Evolutionary conservation across 1,140 invertebrate genomes (phyloP).

Genomic region (Frieseomelitta varia): DNA sequence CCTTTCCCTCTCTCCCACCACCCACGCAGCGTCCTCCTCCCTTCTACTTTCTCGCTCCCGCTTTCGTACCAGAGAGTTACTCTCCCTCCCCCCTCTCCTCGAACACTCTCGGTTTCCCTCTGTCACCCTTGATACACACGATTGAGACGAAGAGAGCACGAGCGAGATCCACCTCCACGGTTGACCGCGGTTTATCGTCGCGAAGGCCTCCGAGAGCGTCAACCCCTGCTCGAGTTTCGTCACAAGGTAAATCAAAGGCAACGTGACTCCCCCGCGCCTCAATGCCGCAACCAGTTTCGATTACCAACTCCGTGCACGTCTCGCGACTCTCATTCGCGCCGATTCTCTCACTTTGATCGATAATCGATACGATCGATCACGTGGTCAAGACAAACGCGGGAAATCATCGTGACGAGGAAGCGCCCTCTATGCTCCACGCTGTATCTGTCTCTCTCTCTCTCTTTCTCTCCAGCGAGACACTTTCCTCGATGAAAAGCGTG

Average conservation of each 20-base stretch:
- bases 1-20: constrained; percentile 65
- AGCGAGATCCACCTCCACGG: constrained; percentile 44
- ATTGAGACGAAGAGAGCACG: constrained; percentile 27
- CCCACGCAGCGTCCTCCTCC: constrained; percentile 61
- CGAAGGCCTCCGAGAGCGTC: constrained; percentile 57
- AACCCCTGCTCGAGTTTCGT: constrained; percentile 52
- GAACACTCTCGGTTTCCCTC: constrained; percentile 57
- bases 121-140: constrained; percentile 53
- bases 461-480: neutral
- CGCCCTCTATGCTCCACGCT: neutral
- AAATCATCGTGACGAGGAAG: neutral
- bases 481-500: constrained; percentile 14
- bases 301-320: neutral
- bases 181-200: constrained; percentile 47
- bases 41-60: constrained; percentile 66
- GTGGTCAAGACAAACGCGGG: constrained; percentile 26
- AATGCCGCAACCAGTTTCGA: neutral
- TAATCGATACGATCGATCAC: constrained; percentile 21
- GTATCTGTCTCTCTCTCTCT: neutral
- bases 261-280: constrained; percentile 1
- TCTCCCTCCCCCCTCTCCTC: constrained; percentile 45
- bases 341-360: constrained; percentile 14
- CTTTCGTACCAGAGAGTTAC: constrained; percentile 38
- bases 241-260: constrained; percentile 44
- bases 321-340: neutral